A percentile compares a stretch with the other conserved stretches of the same genome.
These are phyloP conservation scores for Gobio gobio DNA, from an alignment of 2,113 vertebrate genomes.

Conservation along the genomic window DNA sequence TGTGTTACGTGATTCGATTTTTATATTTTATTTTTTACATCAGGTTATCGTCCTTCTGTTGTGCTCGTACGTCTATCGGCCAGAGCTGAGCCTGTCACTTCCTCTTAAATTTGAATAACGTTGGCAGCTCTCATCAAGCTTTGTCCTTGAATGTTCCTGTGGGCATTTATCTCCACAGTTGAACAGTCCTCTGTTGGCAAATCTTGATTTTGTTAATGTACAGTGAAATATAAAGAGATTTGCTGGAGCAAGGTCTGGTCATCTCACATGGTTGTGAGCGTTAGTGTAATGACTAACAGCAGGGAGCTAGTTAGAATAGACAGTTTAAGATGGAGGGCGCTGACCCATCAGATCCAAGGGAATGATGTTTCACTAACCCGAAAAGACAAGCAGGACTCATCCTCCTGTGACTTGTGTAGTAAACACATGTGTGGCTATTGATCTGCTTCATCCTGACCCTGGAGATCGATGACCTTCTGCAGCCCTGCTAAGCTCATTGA, in stretches of 20 bases:
- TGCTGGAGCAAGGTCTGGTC: not conserved
- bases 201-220: conserved; percentile 41
- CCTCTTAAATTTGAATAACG: conserved; percentile 21
- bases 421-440: conserved; percentile 52
- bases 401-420: conserved; percentile 44
- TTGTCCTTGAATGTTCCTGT: not conserved
- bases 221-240: conserved; percentile 17
- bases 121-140: conserved; percentile 4
- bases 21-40: not conserved
- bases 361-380: conserved; percentile 7
- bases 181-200: not conserved
- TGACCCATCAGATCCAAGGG: conserved; percentile 21
- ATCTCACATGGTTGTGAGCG: conserved; percentile 19
- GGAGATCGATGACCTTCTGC: conserved; percentile 32
- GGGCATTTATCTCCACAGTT: not conserved
- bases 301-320: conserved; percentile 47
- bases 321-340: conserved; percentile 39
- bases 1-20: not conserved
- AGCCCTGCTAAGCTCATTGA: not conserved
- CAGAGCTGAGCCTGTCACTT: not conserved
- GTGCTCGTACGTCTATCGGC: not conserved
- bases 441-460: conserved; percentile 10
- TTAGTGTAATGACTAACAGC: conserved; percentile 25
- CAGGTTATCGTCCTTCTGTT: not conserved
- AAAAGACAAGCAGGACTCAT: conserved; percentile 3